Evolutionary conservation across 2,888 invertebrate species (phyloP), one percentile per base, ranked within the genome.

Genomic region (Coenonympha glycerion): DNA sequence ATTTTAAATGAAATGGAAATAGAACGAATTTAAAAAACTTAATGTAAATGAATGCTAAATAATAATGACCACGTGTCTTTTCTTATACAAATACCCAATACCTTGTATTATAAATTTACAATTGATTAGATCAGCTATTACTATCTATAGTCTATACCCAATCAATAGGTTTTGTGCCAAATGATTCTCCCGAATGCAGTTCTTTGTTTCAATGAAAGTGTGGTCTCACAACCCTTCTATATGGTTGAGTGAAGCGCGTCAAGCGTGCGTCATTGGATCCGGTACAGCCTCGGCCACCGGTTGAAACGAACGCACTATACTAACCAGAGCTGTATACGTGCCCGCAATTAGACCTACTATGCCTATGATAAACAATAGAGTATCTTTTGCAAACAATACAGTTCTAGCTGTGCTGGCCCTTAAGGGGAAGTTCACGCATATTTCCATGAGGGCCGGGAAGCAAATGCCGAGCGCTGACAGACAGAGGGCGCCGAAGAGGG

Each of bases 381-480:
- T 69, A 61, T 92, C 90, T 65, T 91, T 92, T 71, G 42, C 22
- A 28, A 71, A 66, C 1, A 65, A 60, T 13, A 67, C 15, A 26
- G 58, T 41, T 53, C 55, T 57, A 3, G 55, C 52, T 3, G 79
- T 78, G 1, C 90, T 90, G n/a, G 88, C 75, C 16, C 87, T 79
- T 60, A 89, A 80, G 0, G 91, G 90, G 90, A 91, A 94, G 53
- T 66, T 52, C 33, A 78, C 56, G 62, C 90, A 75, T 28, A 71
- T 60, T 59, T 84, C 84, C 79, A 84, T 79, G 41, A 84, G 40
- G 0, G 96, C 96, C 2, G 97, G 97, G 71, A 97, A 94, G 31
- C 95, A 93, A 50, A 98, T 88, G 1, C 96, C 97, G 57, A 97
- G 87, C 0, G 93, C 94, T 0, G 96, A 95, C 39, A 96, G 88